A percentile compares a stretch with the other conserved stretches of the same genome.
phyloP scores from a whole-genome alignment of 2,113 vertebrate species.

The Orthonyx spaldingii region DNA sequence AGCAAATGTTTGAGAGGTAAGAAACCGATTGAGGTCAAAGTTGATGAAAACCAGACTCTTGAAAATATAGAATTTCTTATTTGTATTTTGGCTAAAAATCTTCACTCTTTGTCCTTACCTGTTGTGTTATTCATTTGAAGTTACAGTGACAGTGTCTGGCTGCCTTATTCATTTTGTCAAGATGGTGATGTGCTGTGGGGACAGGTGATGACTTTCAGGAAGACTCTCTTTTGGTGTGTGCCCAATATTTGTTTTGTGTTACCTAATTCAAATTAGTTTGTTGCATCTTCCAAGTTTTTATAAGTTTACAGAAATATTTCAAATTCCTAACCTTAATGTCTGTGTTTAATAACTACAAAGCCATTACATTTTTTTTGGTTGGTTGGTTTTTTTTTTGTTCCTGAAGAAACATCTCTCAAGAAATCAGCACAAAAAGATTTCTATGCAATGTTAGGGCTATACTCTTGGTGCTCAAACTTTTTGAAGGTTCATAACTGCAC shows the following conservation, averaged over 20 bases:
- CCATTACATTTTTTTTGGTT: neutral
- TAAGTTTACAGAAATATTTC: neutral
- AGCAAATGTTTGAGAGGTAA: slow-evolving; percentile 24
- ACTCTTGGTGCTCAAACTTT: neutral
- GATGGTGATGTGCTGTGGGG: neutral
- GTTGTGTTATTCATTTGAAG: neutral
- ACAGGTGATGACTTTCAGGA: neutral
- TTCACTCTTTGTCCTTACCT: neutral
- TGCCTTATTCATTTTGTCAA: neutral
- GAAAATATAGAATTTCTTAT: neutral
- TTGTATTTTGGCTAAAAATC: neutral
- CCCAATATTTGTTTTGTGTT: neutral
- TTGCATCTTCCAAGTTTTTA: neutral
- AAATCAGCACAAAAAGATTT: neutral
- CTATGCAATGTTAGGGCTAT: neutral
- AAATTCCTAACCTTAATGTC: neutral
- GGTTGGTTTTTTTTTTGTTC: neutral
- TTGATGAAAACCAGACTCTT: neutral
- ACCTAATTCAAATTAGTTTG: neutral
- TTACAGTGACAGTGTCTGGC: neutral
- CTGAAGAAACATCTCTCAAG: neutral
- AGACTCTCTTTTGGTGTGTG: neutral
- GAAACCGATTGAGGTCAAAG: neutral
- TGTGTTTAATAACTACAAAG: neutral
- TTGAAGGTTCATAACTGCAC: neutral